These are phyloP conservation scores for Barypeithes pellucidus DNA, from an alignment of 2,888 invertebrate species.

Conservation along the genomic window DNA sequence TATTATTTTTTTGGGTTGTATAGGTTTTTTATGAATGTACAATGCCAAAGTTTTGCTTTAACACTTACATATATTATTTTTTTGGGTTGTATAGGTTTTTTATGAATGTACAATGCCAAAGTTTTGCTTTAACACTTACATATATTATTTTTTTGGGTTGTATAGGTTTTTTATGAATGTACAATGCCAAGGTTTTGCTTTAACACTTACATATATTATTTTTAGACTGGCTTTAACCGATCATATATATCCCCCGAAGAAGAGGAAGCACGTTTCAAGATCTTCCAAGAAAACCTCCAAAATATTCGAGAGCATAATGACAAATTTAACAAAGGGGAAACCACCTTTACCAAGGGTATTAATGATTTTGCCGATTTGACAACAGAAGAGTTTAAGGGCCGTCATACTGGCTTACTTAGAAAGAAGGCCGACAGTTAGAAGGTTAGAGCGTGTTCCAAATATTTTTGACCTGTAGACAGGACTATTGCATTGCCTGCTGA, in stretches of 20 bases:
- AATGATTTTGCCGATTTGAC: slow-evolving; percentile 55
- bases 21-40: too few species aligned
- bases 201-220: too few species aligned
- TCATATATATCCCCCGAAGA: slow-evolving; percentile 51
- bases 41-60: too few species aligned
- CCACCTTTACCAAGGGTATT: slow-evolving; percentile 46
- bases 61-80: too few species aligned
- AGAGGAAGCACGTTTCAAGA: slow-evolving; percentile 48
- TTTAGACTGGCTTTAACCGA: slow-evolving; percentile 51
- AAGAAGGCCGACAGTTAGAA: neutral
- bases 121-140: too few species aligned
- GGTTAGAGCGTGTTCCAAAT: neutral
- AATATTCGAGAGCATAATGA: slow-evolving; percentile 51
- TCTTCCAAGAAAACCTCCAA: slow-evolving; percentile 51
- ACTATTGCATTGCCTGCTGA: too few species aligned
- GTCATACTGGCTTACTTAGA: slow-evolving; percentile 14
- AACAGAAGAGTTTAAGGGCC: slow-evolving; percentile 47
- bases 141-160: too few species aligned
- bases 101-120: too few species aligned
- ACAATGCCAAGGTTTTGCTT: too few species aligned
- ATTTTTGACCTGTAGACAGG: neutral
- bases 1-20: too few species aligned
- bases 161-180: too few species aligned
- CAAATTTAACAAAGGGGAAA: slow-evolving; percentile 52
- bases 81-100: too few species aligned